Evolutionary conservation across 2,888 invertebrate species (phyloP).

Genomic region (Toxonevra muliebris): DNA sequence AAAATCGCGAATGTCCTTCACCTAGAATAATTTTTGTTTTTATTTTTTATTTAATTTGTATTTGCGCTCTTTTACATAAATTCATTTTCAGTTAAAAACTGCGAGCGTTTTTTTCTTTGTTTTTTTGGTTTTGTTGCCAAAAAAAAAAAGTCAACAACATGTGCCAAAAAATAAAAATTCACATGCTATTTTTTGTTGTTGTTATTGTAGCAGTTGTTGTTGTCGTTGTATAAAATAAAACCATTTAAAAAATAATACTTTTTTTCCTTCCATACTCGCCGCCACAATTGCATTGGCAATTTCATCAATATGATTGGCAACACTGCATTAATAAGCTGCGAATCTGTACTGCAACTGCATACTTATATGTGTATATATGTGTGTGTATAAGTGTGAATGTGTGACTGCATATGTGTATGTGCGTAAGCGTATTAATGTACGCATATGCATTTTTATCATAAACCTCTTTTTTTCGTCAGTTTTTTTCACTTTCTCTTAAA

Average conservation of each 20-base stretch:
- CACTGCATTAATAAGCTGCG: slow-evolving; percentile 54
- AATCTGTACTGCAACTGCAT: slow-evolving; percentile 32
- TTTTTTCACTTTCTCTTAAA: slow-evolving; percentile 21
- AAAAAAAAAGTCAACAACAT: slow-evolving; percentile 34
- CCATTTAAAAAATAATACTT: background rate
- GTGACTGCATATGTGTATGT: slow-evolving; percentile 17
- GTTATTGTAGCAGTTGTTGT: background rate
- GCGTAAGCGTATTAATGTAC: slow-evolving; percentile 19
- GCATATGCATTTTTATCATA: slow-evolving; percentile 31
- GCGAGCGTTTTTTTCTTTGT: slow-evolving; percentile 23
- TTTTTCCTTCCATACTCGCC: background rate
- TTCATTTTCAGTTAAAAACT: slow-evolving; percentile 44
- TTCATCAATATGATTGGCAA: slow-evolving; percentile 51
- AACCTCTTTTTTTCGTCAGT: slow-evolving; percentile 25
- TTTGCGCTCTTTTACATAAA: slow-evolving; percentile 51
- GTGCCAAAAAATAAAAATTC: slow-evolving; percentile 36
- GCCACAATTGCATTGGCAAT: slow-evolving; percentile 40
- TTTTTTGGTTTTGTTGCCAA: slow-evolving; percentile 34
- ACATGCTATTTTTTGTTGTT: slow-evolving; percentile 23
- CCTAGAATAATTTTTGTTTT: slow-evolving; percentile 57
- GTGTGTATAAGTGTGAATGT: slow-evolving; percentile 12
- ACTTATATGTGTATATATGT: slow-evolving; percentile 12
- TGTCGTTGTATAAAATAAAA: slow-evolving; percentile 12
- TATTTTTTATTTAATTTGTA: slow-evolving; percentile 32
- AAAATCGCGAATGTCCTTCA: slow-evolving; percentile 54